These are phyloP conservation scores for Lagorchestes hirsutus DNA, from an alignment of 2,797 vertebrate genomes.

Conservation along the genomic window DNA sequence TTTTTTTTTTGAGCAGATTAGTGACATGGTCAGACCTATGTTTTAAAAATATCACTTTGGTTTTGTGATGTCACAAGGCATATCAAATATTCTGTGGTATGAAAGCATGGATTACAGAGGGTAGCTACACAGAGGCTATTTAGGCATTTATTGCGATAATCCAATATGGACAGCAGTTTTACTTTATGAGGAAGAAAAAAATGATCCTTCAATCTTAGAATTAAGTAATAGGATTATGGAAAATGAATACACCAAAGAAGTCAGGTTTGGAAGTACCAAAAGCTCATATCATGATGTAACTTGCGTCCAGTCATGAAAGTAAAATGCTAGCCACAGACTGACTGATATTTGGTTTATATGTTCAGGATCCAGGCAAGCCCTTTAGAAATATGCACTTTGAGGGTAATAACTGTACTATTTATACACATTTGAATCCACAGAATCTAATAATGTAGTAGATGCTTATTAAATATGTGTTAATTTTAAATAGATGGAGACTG, in stretches of 20 bases:
- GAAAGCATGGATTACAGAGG: not conserved
- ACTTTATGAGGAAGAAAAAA: not conserved
- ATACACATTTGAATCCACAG: no score
- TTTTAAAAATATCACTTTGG: not conserved
- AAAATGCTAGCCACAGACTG: not conserved
- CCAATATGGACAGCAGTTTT: not conserved
- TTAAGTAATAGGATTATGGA: not conserved
- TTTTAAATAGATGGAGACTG: no score
- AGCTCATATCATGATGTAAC: not conserved
- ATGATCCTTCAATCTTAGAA: not conserved
- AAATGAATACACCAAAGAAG: not conserved
- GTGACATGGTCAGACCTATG: not conserved
- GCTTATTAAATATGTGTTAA: no score
- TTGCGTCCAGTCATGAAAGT: not conserved
- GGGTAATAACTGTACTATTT: no score
- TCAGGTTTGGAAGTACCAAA: not conserved
- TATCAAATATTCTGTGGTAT: not conserved
- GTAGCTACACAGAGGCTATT: not conserved
- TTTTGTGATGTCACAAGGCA: not conserved
- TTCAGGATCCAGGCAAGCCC: not conserved
- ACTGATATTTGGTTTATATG: not conserved
- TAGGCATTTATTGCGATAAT: not conserved
- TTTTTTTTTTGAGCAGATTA: not conserved
- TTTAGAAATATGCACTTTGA: no score
- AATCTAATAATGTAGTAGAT: no score